phyloP scores from a whole-genome alignment of 2,797 vertebrate species.

The Percopsis omiscomaycus region DNA sequence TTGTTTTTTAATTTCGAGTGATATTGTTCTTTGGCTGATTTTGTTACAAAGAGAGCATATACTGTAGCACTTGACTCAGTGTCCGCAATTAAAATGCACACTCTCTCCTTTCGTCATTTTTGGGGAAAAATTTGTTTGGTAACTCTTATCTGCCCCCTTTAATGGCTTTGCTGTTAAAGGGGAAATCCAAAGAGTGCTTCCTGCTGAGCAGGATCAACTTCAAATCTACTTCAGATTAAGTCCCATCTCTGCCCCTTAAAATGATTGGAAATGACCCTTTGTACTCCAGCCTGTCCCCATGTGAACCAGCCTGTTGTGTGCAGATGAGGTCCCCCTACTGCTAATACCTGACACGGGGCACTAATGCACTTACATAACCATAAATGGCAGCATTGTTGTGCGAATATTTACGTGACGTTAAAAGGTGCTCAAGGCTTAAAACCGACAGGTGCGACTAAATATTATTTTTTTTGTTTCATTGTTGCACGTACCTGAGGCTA shows the following conservation, averaged over 20 bases:
- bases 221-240: slow-evolving; percentile 26
- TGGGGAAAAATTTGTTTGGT: too few relatives aligned
- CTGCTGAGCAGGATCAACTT: slow-evolving; percentile 20
- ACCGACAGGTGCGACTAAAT: slow-evolving; percentile 2
- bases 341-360: slow-evolving; percentile 59
- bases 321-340: slow-evolving; percentile 39
- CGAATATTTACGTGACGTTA: slow-evolving; percentile 41
- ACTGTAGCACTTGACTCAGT: too few relatives aligned
- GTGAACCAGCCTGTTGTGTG: slow-evolving; percentile 27
- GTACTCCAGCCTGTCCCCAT: slow-evolving; percentile 27
- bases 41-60: too few relatives aligned
- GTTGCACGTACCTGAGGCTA: neutral
- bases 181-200: slow-evolving; percentile 3
- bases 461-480: neutral
- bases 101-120: too few relatives aligned
- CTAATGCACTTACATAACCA: slow-evolving; percentile 70
- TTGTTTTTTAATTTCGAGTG: too few relatives aligned
- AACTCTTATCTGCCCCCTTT: too few relatives aligned
- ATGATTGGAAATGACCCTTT: slow-evolving; percentile 53
- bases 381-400: slow-evolving; percentile 65
- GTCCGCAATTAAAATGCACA: too few relatives aligned
- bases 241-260: slow-evolving; percentile 44
- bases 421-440: slow-evolving; percentile 38
- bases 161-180: neutral
- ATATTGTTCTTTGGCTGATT: too few relatives aligned